These are phyloP conservation scores for Alosa alosa DNA, from an alignment of 2,113 vertebrate species.

Conservation along the genomic window DNA sequence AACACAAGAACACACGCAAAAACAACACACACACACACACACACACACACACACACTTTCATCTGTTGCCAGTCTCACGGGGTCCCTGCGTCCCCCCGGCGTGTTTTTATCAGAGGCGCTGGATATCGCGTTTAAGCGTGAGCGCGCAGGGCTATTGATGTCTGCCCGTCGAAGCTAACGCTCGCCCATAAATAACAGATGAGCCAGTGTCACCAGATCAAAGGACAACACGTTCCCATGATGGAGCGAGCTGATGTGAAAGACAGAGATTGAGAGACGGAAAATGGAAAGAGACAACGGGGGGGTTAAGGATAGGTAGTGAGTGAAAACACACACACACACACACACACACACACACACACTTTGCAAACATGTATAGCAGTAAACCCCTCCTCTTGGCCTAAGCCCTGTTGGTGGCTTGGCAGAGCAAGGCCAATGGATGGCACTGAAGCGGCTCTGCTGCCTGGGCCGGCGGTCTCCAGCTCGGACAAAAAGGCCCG, in stretches of 20 bases:
- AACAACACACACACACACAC: conserved; percentile 21
- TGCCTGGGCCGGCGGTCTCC: not conserved
- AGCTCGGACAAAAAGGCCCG: not conserved
- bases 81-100: not conserved
- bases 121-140: conserved; percentile 20
- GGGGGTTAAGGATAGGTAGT: not conserved
- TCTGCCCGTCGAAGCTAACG: not conserved
- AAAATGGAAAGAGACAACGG: not conserved
- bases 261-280: not conserved
- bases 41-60: conserved; percentile 13
- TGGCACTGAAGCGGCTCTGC: not conserved
- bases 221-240: not conserved
- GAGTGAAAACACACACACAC: not conserved
- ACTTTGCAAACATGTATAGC: not conserved
- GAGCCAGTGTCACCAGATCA: conserved; percentile 3
- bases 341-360: not conserved
- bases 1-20: not conserved
- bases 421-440: too few species aligned
- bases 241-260: not conserved
- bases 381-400: not conserved
- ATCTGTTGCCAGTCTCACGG: not conserved
- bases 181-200: conserved; percentile 20
- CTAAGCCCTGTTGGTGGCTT: not conserved
- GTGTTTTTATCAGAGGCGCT: conserved; percentile 7
- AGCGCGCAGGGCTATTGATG: conserved; percentile 16